phyloP scores from a whole-genome alignment of 1,140 invertebrate species.

The Chironomus striatipennis region DNA sequence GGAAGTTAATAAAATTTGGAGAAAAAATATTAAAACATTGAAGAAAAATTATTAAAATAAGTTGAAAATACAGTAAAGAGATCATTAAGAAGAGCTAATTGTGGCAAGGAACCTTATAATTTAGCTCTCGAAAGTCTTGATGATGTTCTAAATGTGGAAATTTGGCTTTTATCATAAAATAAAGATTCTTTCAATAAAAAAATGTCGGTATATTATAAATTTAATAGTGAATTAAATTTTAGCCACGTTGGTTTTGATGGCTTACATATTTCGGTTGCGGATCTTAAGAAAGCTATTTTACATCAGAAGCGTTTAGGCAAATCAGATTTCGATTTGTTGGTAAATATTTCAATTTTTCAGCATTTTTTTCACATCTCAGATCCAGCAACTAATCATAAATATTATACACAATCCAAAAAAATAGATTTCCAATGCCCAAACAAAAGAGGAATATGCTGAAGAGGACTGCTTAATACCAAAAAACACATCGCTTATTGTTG shows the following conservation, averaged over 20 bases:
- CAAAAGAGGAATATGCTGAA: slow-evolving; percentile 91
- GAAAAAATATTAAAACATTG: neutral
- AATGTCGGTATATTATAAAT: slow-evolving; percentile 98
- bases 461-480: slow-evolving; percentile 87
- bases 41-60: neutral
- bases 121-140: neutral
- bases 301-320: slow-evolving; percentile 92
- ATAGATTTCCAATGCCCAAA: slow-evolving; percentile 94
- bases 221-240: slow-evolving; percentile 90
- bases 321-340: slow-evolving; percentile 79
- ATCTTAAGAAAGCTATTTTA: slow-evolving; percentile 90
- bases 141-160: neutral
- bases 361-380: neutral
- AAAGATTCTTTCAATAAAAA: neutral
- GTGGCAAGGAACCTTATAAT: neutral
- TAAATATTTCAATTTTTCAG: too few species aligned
- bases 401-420: neutral
- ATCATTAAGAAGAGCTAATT: neutral
- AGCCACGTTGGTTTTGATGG: slow-evolving; percentile 96
- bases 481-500: slow-evolving; percentile 94
- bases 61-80: neutral
- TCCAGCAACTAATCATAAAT: neutral
- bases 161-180: neutral
- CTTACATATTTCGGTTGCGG: slow-evolving; percentile 86
- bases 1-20: neutral